phyloP scores from a whole-genome alignment of 2,888 invertebrate genomes.

The Heliconius aoede region DNA sequence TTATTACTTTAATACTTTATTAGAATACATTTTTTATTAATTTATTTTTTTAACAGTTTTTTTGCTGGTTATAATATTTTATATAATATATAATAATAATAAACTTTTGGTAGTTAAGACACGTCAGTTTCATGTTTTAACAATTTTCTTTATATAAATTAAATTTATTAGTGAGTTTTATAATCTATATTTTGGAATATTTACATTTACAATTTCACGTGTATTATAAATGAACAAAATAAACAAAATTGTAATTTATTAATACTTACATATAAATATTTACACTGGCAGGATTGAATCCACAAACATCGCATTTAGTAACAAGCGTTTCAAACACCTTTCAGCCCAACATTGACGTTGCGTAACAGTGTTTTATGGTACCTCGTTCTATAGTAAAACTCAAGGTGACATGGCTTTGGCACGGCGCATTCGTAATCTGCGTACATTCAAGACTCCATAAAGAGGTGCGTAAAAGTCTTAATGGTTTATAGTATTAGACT shows the following conservation, averaged over 20 bases:
- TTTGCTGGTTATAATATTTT: neutral
- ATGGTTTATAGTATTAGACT: neutral
- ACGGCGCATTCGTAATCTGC: constrained; percentile 9
- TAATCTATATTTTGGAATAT: no score
- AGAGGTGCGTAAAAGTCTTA: constrained; percentile 12
- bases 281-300: neutral
- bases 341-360: neutral
- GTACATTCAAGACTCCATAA: constrained; percentile 15
- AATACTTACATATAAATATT: neutral
- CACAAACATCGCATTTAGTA: neutral
- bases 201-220: no score
- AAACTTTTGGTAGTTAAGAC: neutral
- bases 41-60: neutral
- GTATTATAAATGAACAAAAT: no score
- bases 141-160: no score
- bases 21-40: neutral
- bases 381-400: constrained; percentile 8
- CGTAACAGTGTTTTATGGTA: neutral
- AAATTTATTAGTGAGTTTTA: no score
- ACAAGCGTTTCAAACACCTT: neutral
- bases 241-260: no score
- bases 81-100: no score
- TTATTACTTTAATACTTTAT: neutral
- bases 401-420: constrained; percentile 7
- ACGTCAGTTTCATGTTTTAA: no score